Evolutionary conservation across 2,797 vertebrate species (phyloP), one percentile per base, ranked within the genome.

Genomic region (Malurus leucopterus): DNA sequence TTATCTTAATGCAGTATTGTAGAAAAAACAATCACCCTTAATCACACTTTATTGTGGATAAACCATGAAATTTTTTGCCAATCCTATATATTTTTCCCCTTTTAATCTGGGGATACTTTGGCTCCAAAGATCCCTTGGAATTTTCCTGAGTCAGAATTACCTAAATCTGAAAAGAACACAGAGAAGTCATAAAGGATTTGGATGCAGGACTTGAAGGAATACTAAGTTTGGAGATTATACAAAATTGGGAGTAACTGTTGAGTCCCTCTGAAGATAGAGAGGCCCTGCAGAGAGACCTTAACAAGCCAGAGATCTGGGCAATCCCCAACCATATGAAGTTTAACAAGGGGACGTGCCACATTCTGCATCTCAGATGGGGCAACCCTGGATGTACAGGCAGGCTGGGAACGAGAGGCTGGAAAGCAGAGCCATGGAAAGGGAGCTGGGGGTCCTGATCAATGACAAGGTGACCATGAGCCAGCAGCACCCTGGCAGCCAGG

Each of bases 391-490:
- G 18, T 21, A 22, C 1, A 1, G 26, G 47, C 11, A 53, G 15
- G 53, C 7, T 22, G 10, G 26, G 15, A 86, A n/a, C 6, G 26
- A 47, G 21, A n/a, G 1, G 6, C 30, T 54, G 54, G 22, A 73
- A 2, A 54, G 47, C 30, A 61, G 47, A 0, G 2, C 30, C 10
- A 19, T 1, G 2, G 30, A 59, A 49, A 67, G 15, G 7, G 22
- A 11, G 13, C 7, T 27, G 10, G 3, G 10, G 1, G 0, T 59
- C 26, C 15, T 14, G 40, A 10, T 17, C 0, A 0, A 5, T n/a
- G 26, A 0, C 8, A 17, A 34, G 12, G 0, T 47, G 46, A 53
- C 8, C 0, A 1, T 4, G 22, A 53, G 4, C 8, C 46, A 30
- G 24, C 46, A 79, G 68, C 53, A 61, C 40, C 10, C 40, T 34